phyloP scores from a whole-genome alignment of 2,113 vertebrate species.

The Edolisoma coerulescens region DNA sequence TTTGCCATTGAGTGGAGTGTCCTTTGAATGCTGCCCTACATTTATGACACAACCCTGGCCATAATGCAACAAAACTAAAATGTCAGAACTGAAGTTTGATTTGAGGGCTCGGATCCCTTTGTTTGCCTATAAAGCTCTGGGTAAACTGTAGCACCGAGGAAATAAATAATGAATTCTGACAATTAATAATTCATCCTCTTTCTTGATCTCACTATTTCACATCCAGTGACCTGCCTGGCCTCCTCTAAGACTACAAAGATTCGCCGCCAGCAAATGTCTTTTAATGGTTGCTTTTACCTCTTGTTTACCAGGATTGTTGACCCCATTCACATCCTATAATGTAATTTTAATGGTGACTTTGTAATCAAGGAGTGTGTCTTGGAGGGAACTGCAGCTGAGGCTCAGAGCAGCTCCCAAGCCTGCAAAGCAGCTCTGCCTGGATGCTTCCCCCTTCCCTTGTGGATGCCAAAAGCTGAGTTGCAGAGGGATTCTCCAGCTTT shows the following conservation, averaged over 20 bases:
- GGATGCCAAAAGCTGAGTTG: too few species aligned
- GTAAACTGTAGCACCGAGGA: conserved; percentile 31
- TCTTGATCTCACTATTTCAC: conserved; percentile 27
- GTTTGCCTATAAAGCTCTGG: conserved; percentile 24
- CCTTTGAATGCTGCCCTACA: background rate
- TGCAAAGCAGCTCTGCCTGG: background rate
- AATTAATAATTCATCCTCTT: conserved; percentile 50
- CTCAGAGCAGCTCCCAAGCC: background rate
- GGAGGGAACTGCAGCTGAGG: background rate
- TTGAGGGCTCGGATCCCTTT: background rate
- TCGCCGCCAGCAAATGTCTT: conserved; percentile 27
- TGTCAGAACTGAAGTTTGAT: background rate
- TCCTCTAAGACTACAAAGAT: conserved; percentile 26
- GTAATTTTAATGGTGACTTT: conserved; percentile 50
- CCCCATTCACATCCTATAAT: background rate
- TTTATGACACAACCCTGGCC: background rate
- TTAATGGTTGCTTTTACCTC: conserved; percentile 54
- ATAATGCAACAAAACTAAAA: background rate
- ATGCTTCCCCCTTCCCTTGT: background rate
- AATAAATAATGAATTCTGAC: conserved; percentile 52
- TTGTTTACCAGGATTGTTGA: conserved; percentile 47
- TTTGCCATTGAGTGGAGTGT: background rate
- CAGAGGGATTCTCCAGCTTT: too few species aligned
- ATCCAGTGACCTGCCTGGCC: conserved; percentile 42
- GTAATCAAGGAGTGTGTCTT: background rate